A percentile compares a stretch with the other conserved stretches of the same genome.
Conservation (phyloP, 2,113 vertebrate species). For the Serinus canaria region DNA sequence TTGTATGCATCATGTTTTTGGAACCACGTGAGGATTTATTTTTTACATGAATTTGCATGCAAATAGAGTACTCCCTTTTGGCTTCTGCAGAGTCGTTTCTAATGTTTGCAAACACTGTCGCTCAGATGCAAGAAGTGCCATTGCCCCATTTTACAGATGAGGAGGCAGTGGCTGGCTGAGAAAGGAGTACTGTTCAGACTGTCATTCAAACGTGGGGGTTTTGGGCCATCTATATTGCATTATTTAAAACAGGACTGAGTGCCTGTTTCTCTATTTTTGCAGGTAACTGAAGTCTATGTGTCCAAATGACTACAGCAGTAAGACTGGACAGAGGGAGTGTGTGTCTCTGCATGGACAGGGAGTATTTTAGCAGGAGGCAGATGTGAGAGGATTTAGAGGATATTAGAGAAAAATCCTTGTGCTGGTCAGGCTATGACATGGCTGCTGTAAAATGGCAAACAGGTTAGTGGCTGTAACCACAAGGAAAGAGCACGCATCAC, state of each 20-base stretch:
- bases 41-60: slow-evolving; percentile 64
- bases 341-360: not conserved
- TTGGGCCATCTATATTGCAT: not conserved
- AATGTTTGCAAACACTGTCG: slow-evolving; percentile 50
- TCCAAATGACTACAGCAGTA: not conserved
- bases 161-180: slow-evolving; percentile 9
- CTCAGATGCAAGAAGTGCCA: not conserved
- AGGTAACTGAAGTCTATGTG: slow-evolving; percentile 7
- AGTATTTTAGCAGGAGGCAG: slow-evolving; percentile 55
- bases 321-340: slow-evolving; percentile 2
- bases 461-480: slow-evolving; percentile 37
- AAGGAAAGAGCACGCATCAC: slow-evolving; percentile 5
- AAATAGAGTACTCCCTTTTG: slow-evolving; percentile 44
- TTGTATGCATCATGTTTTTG: slow-evolving; percentile 54
- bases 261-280: not conserved
- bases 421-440: not conserved
- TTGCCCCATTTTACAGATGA: slow-evolving; percentile 54
- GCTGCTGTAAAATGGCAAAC: slow-evolving; percentile 49
- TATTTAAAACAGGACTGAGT: slow-evolving; percentile 1
- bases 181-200: not conserved
- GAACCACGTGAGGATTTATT: slow-evolving; percentile 51
- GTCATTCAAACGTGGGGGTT: not conserved
- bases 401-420: slow-evolving; percentile 51
- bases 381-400: slow-evolving; percentile 63
- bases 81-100: not conserved